These are phyloP conservation scores for Lepas anatifera DNA, from an alignment of 2,888 invertebrate genomes.

Conservation along the genomic window DNA sequence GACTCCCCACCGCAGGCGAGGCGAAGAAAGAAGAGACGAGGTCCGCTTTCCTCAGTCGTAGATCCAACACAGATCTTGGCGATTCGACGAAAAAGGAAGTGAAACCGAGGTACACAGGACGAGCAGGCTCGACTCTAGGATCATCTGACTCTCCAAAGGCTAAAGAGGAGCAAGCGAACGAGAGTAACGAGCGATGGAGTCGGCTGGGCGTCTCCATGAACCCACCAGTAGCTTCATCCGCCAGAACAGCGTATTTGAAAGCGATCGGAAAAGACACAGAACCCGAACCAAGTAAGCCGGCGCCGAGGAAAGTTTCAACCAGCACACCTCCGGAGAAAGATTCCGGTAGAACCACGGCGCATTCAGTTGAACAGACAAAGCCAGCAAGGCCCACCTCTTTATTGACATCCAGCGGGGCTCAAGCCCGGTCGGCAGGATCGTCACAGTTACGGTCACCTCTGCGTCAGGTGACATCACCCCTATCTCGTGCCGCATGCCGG, in stretches of 20 bases:
- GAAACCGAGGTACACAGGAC: neutral
- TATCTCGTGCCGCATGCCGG: neutral
- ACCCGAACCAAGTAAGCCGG: neutral
- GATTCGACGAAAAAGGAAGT: neutral
- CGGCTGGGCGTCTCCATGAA: neutral
- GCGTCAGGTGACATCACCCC: neutral
- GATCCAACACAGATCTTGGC: too few species aligned
- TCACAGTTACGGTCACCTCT: neutral
- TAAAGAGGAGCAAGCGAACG: neutral
- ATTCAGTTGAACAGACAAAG: too few species aligned
- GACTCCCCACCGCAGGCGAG: neutral
- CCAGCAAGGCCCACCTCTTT: neutral
- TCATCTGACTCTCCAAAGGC: neutral
- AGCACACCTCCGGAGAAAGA: too few species aligned
- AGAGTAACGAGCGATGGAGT: neutral
- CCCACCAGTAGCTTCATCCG: neutral
- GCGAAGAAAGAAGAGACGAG: too few species aligned
- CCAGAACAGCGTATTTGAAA: neutral
- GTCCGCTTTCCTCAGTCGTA: too few species aligned
- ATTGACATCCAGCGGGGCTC: neutral
- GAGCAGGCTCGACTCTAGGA: neutral
- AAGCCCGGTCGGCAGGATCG: neutral
- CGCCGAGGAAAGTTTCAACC: neutral
- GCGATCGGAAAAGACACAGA: neutral
- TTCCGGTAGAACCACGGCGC: too few species aligned